phyloP scores from a whole-genome alignment of 1,140 invertebrate species.

The Delia radicum region DNA sequence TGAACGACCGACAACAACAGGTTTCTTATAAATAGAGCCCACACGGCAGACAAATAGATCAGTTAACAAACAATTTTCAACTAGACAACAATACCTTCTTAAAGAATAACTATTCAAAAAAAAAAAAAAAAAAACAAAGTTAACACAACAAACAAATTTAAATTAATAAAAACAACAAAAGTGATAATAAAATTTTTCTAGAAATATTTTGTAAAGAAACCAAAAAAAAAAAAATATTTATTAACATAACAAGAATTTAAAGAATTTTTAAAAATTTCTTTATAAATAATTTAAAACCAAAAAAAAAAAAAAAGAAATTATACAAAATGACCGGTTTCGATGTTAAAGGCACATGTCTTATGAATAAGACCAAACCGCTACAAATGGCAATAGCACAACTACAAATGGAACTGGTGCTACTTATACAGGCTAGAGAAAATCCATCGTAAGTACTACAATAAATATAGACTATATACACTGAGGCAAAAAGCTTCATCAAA shows the following conservation, averaged over 20 bases:
- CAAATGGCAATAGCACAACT: constrained; percentile 11
- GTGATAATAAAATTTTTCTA: neutral
- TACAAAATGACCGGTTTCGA: constrained; percentile 27
- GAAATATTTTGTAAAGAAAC: neutral
- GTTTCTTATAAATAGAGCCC: constrained; percentile 16
- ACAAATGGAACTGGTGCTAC: constrained; percentile 6
- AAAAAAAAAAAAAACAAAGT: too few relatives aligned
- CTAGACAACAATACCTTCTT: neutral
- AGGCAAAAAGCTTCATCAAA: too few relatives aligned
- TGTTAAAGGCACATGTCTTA: neutral
- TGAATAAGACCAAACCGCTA: constrained; percentile 19
- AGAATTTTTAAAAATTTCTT: too few relatives aligned
- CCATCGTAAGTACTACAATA: constrained; percentile 25
- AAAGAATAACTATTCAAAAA: too few relatives aligned
- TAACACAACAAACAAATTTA: neutral
- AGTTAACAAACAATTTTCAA: constrained; percentile 12
- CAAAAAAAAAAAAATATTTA: neutral
- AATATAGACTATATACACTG: too few relatives aligned
- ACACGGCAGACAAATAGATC: neutral
- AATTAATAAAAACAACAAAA: neutral
- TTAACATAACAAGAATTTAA: neutral
- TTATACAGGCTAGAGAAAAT: constrained; percentile 29
- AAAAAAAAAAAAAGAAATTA: neutral
- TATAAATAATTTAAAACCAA: neutral
- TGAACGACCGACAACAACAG: neutral